These are phyloP conservation scores for Heliconius himera DNA, from an alignment of 1,140 invertebrate species.

Conservation along the genomic window DNA sequence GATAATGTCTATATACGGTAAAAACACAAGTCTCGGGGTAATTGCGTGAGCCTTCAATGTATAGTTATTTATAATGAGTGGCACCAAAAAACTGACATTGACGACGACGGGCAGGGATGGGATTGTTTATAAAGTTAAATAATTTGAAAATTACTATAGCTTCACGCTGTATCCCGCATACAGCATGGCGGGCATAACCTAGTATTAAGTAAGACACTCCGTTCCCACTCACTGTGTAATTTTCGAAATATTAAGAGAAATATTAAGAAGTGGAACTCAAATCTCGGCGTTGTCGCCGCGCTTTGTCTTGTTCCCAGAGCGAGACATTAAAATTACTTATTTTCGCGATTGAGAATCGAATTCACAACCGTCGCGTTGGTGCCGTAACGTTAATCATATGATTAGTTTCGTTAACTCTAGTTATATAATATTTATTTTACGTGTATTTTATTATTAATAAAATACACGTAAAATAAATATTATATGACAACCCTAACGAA, in stretches of 20 bases:
- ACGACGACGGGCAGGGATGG: neutral
- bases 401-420: too few relatives aligned
- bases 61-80: conserved; percentile 9
- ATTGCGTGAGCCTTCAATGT: conserved; percentile 15
- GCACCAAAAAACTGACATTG: conserved; percentile 9
- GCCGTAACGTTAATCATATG: too few relatives aligned
- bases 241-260: too few relatives aligned
- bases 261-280: too few relatives aligned
- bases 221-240: neutral
- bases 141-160: neutral
- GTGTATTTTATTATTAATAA: neutral
- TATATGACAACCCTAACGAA: neutral
- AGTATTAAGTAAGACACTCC: neutral
- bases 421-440: too few relatives aligned
- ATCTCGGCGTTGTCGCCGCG: too few relatives aligned
- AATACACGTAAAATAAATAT: neutral
- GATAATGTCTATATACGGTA: conserved; percentile 21
- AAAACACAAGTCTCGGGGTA: conserved; percentile 12
- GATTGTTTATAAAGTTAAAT: neutral
- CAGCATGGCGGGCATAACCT: neutral
- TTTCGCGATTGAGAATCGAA: too few relatives aligned
- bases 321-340: too few relatives aligned
- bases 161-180: neutral
- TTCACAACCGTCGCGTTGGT: too few relatives aligned
- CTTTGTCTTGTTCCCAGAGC: too few relatives aligned